Evolutionary conservation across 1,140 invertebrate species (phyloP).

Genomic region (Spodoptera frugiperda): DNA sequence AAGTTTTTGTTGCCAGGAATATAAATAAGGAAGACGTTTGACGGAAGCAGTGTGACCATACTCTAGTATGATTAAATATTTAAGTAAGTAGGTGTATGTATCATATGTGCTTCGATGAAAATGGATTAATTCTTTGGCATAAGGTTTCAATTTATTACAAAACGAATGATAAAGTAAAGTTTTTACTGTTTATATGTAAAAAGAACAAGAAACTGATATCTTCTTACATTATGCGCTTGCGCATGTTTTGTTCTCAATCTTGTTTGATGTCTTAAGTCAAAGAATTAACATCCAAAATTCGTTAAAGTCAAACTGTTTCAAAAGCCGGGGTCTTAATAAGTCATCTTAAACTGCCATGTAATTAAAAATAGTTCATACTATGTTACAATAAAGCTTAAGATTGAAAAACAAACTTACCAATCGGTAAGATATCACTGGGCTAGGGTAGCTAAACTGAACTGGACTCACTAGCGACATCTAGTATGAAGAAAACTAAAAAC

Average conservation of each 20-base stretch:
- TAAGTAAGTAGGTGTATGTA: not conserved
- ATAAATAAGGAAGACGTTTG: constrained; percentile 51
- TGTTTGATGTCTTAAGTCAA: not conserved
- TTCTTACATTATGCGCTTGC: too few relatives aligned
- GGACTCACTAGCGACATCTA: too few relatives aligned
- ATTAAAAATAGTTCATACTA: too few relatives aligned
- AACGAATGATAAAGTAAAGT: too few relatives aligned
- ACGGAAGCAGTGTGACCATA: constrained; percentile 45
- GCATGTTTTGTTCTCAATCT: too few relatives aligned
- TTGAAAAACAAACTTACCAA: too few relatives aligned
- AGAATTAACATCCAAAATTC: not conserved
- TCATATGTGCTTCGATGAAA: not conserved
- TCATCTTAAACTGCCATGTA: not conserved
- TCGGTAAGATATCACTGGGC: too few relatives aligned
- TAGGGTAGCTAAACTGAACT: too few relatives aligned
- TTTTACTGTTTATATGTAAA: not conserved
- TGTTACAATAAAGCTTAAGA: too few relatives aligned
- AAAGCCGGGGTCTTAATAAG: not conserved
- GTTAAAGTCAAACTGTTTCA: constrained; percentile 32
- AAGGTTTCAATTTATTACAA: not conserved
- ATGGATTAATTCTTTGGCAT: not conserved
- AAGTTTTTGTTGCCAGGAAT: constrained; percentile 46
- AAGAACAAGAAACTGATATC: too few relatives aligned
- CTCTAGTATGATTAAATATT: not conserved
- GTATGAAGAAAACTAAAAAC: too few relatives aligned